Evolutionary conservation across 2,113 vertebrate genomes (phyloP), one percentile per base, ranked within the genome.

Genomic region (Marmota monax): DNA sequence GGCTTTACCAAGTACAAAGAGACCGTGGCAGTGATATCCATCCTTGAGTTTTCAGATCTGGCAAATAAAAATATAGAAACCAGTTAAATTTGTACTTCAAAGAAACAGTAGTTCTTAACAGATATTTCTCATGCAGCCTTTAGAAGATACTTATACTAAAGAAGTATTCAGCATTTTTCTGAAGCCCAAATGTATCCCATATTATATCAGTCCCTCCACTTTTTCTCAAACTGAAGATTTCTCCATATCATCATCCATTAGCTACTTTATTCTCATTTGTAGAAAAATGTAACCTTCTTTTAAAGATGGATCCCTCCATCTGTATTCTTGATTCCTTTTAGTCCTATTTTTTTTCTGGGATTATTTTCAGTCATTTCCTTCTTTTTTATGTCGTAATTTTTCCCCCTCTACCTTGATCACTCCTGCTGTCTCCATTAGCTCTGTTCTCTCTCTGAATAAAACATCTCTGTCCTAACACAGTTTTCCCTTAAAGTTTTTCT

Each of bases 21-120:
- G 61, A 37, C 72, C 73, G 73, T n/a, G 53, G 76, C 90, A 58
- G 17, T 58, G 3, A 85, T 27, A 11, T 85, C 29, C 11, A 29
- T 39, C 23, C 51, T 0, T 45, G 25, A 80, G 5, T 22, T 87
- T 12, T 76, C n/a, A 92, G 5, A 42, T 65, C 79, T 61, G 72
- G 32, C 42, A 88, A 82, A 17, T 67, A 23, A 90, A 96, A 84
- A 76, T 77, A 25, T 0, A 94, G 37, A 39, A 88, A 53, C 7
- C 20, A 61, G 34, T 85, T 93, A 80, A 77, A 88, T 84, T 53
- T 90, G 58, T 84, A 83, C 77, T 91, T 85, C 25, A 70, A 9
- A 34, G 39, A 73, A 95, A 84, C 5, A 51, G 32, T 76, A 56
- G 22, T 27, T 92, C 80, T 83, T 90, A 32, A 4, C 53, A 78